Base-by-base conservation (phyloP, 1,140 invertebrate species). In the Drosophila sp. region DNA sequence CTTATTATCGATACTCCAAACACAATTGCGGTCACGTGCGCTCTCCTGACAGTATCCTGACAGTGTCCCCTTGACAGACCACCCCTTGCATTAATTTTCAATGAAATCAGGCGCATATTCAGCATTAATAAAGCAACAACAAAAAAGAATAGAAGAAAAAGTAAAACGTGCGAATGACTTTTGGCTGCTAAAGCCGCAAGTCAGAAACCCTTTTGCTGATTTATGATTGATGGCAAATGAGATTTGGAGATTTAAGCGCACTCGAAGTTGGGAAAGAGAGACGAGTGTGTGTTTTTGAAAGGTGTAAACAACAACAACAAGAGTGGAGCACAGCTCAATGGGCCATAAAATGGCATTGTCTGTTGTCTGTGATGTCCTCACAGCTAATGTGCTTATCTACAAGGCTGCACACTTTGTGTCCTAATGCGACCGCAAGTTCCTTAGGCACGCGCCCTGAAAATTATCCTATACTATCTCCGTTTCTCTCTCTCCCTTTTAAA, bases 1-100 rank as follows among this genome's bases (percentile, higher is more conserved):
- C 86, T 91, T 90, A 91, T 91, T 91, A 91, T 91, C 90, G 86
- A 90, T 89, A 91, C 90, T 91, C 80, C 82, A 84, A 89, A 73
- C 78, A 91, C 80, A 91, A 91, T 91, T 91, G 90, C 76, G 90
- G 90, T 91, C 90, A 91, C 90, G 90, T 91, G 90, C 74, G 36
- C 38, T 27, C 45, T 53, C 63, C 7, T 13, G 38, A 48, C 59
- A 9, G n/a, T 11, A 14, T 54, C 29, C 40, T 57, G 16, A 13
- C 14, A n/a, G 7, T 53, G 50, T 53, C 32, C 61, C n/a, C n/a
- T n/a, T n/a, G n/a, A n/a, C n/a, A 34, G 48, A 46, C 79, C 67
- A 69, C 82, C 84, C 77, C 72, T 79, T 61, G 76, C 76, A 84
- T 87, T 89, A 89, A 89, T 81, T 80, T 86, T 87, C 81, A 86